Evolutionary conservation across 2,888 invertebrate genomes (phyloP).

Genomic region (Standfussiana lucernea): DNA sequence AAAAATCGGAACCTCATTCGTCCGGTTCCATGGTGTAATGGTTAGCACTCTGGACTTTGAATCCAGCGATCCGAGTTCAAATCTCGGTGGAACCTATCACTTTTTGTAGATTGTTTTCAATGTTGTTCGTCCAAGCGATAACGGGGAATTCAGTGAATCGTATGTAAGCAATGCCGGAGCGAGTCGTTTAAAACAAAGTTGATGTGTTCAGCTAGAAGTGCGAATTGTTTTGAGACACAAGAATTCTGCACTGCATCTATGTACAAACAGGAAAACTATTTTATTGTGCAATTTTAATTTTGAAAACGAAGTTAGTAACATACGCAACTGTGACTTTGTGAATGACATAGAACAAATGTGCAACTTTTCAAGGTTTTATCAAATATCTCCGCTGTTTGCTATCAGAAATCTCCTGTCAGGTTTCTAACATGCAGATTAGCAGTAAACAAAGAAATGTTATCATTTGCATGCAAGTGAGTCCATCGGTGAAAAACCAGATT

Average conservation of each 20-base stretch:
- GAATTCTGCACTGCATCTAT: background rate
- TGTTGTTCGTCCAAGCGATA: slow-evolving; percentile 18
- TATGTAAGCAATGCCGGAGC: slow-evolving; percentile 30
- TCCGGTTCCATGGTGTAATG: slow-evolving; percentile 94
- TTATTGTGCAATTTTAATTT: background rate
- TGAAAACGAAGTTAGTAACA: background rate
- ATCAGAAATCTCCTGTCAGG: background rate
- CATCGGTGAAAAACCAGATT: background rate
- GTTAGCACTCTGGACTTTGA: slow-evolving; percentile 96
- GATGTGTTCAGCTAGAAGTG: background rate
- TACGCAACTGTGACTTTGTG: background rate
- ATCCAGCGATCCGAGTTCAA: slow-evolving; percentile 96
- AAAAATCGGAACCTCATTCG: slow-evolving; percentile 24
- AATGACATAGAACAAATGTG: background rate
- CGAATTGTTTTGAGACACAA: background rate
- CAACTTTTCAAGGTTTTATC: background rate
- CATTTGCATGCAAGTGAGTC: background rate
- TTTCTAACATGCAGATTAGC: background rate
- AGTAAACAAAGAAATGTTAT: slow-evolving; percentile 11
- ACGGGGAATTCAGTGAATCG: slow-evolving; percentile 4
- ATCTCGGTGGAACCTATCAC: slow-evolving; percentile 93
- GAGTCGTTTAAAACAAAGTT: slow-evolving; percentile 21
- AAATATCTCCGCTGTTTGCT: background rate
- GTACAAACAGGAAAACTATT: background rate
- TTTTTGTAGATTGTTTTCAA: slow-evolving; percentile 61